Evolutionary conservation across 2,888 invertebrate genomes (phyloP), one percentile per base, ranked within the genome.

Genomic region (Agonopterix arenella): DNA sequence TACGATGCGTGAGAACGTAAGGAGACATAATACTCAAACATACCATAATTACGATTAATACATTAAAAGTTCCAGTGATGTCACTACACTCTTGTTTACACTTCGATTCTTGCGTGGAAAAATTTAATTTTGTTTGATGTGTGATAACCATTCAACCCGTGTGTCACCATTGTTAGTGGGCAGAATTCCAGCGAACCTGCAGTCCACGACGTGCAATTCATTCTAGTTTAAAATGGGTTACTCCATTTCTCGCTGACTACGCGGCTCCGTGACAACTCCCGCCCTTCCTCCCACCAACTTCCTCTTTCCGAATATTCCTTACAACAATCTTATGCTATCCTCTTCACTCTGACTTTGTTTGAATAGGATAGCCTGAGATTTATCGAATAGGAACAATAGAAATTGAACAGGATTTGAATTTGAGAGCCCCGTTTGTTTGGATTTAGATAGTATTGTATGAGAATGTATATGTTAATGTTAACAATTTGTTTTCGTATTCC

Each of bases 171-270:
- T 57, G 73, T 77, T 76, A 76, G 77, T 82, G 82, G 85, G 83
- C 84, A 84, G 74, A 66, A 80, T 84, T 84, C 84, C 84, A 84
- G 77, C 64, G 70, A 81, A 84, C 84, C 84, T 83, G 83, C 80
- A 82, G 77, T 76, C 79, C 80, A 80, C 81, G 81, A 81, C 78
- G 76, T 77, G 80, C 84, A 84, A 85, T 85, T 85, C 83, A 85
- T 85, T 83, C 82, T 80, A 78, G 80, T 83, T 84, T 83, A 81
- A 84, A 84, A 84, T 84, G 77, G 85, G 84, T 84, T 83, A 83
- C 77, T 81, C 78, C 76, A 77, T 80, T 84, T 82, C 77, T 73
- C 77, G 83, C 80, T 84, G 84, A 84, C 81, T 80, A 71, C 71
- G 79, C 82, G 76, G 68, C 70, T 77, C 73, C 67, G 76, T 81